Evolutionary conservation across 2,888 invertebrate genomes (phyloP), one percentile per base, ranked within the genome.

Genomic region (Electrophaes corylata): DNA sequence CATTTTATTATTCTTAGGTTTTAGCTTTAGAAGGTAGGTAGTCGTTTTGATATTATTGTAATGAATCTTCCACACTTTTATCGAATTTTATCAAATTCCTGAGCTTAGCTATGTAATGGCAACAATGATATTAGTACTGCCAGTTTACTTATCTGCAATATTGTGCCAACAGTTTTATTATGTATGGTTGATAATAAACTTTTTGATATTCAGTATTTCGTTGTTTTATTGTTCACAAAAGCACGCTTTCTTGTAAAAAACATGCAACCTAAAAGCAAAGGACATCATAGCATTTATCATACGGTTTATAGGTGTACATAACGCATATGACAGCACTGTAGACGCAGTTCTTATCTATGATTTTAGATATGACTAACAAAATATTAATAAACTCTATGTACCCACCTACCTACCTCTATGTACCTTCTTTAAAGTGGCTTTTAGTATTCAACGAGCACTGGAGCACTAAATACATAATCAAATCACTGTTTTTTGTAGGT

Each of bases 101-200:
- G 76, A 78, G 80, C 79, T 79, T 79, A 76, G 70, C 70, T 70
- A 64, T 67, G 59, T 60, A 44, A 55, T 50, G 60, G 60, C 60
- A 47, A 62, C 58, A 64, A 56, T 56, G 65, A 70, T 72, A 69
- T 56, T 40, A 65, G 66, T 67, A 75, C 78, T 76, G 76, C 81
- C 78, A 71, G 72, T 69, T 66, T 65, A 67, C 65, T 65, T 74
- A 73, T 70, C 68, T 71, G 78, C 83, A 83, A 82, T 77, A 79
- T 78, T 83, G 88, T 90, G 89, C 89, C 89, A 89, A 88, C 83
- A 72, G 71, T 83, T 81, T 75, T 78, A 77, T 73, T 79, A 76
- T 83, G 76, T 84, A 84, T 78, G 78, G 76, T 86, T 86, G 72
- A 81, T 80, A 88, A 86, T 88, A 88, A 90, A 89, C 80, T 76